These are phyloP conservation scores for Drosophila prostipennis DNA, from an alignment of 2,888 invertebrate species.

Conservation along the genomic window DNA sequence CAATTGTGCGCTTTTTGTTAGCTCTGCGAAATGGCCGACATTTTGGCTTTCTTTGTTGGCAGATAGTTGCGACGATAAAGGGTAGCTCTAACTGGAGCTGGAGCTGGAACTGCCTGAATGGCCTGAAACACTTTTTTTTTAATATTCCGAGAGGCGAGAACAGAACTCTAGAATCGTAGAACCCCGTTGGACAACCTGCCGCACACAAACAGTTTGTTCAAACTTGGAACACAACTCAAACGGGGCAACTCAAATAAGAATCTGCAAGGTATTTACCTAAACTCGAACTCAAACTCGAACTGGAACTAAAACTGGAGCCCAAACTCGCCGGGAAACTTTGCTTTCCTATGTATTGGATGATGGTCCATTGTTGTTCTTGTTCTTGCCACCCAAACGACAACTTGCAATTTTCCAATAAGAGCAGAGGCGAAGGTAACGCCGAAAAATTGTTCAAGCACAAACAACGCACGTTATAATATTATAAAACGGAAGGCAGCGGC, in stretches of 20 bases:
- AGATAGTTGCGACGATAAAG: constrained; percentile 37
- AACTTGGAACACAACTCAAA: constrained; percentile 50
- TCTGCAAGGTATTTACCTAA: constrained; percentile 74
- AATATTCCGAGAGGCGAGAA: neutral
- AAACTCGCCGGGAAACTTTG: constrained; percentile 30
- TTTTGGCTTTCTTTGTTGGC: constrained; percentile 37
- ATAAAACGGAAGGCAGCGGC: constrained; percentile 73
- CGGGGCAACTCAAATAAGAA: constrained; percentile 63
- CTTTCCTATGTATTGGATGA: neutral
- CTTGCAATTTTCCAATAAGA: constrained; percentile 78
- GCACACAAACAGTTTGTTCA: constrained; percentile 42
- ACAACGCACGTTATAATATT: constrained; percentile 80
- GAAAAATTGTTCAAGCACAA: constrained; percentile 78
- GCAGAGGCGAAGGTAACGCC: constrained; percentile 71
- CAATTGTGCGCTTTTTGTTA: constrained; percentile 50
- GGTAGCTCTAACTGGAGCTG: neutral
- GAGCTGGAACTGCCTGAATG: constrained; percentile 9
- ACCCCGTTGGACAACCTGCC: constrained; percentile 14
- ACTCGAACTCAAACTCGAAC: constrained; percentile 51
- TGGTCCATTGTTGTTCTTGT: constrained; percentile 44
- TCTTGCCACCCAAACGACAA: constrained; percentile 47
- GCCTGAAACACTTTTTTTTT: constrained; percentile 32
- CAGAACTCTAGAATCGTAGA: neutral
- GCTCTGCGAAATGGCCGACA: constrained; percentile 35
- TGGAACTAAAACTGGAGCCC: constrained; percentile 6